Evolutionary conservation across 2,113 vertebrate species (phyloP).

Genomic region (Eupsittula cactorum): DNA sequence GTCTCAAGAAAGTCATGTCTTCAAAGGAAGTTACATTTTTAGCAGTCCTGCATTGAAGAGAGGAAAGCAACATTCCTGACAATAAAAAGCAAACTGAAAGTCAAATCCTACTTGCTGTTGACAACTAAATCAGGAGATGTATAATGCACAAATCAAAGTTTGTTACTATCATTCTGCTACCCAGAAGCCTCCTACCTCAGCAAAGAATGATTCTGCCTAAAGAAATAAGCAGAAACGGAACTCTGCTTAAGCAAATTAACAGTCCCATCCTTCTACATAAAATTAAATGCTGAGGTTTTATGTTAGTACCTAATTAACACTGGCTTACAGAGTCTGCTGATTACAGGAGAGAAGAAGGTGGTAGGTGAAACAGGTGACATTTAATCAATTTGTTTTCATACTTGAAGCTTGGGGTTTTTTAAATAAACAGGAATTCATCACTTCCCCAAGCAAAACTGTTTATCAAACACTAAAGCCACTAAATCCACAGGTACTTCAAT

Average conservation of each 20-base stretch:
- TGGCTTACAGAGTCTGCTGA: neutral
- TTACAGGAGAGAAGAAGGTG: neutral
- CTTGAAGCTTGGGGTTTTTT: neutral
- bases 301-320: neutral
- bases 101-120: neutral
- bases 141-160: neutral
- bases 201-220: neutral
- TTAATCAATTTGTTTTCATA: neutral
- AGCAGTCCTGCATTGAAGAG: neutral
- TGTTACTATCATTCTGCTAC: neutral
- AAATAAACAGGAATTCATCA: neutral
- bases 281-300: neutral
- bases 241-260: neutral
- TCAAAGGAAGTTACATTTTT: slow-evolving; percentile 1
- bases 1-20: neutral
- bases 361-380: neutral
- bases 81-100: slow-evolving; percentile 13
- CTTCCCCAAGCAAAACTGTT: neutral
- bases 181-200: neutral
- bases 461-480: neutral
- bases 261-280: neutral
- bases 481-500: neutral
- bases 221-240: neutral
- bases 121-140: neutral
- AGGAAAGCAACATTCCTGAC: neutral